Evolutionary conservation across 2,113 vertebrate genomes (phyloP).

Genomic region (Mustela nigripes): DNA sequence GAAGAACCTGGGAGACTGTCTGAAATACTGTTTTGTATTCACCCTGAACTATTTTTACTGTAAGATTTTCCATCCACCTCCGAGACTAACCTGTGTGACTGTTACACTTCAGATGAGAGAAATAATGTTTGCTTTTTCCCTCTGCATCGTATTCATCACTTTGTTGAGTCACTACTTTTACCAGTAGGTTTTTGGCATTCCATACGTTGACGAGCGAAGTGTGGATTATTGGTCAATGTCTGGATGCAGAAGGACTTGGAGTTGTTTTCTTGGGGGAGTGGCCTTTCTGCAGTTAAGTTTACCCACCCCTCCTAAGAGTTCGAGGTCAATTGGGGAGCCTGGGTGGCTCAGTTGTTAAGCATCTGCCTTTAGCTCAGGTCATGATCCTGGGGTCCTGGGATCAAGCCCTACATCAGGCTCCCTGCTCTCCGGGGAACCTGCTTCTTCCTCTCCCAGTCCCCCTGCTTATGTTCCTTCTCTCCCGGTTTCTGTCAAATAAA

Average conservation of each 20-base stretch:
- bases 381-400: too few relatives aligned
- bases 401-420: too few relatives aligned
- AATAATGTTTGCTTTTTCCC: background rate
- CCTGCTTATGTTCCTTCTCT: too few relatives aligned
- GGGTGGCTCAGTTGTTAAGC: too few relatives aligned
- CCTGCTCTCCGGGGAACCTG: too few relatives aligned
- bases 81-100: slow-evolving; percentile 13
- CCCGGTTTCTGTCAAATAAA: too few relatives aligned
- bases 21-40: slow-evolving; percentile 22
- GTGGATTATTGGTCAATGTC: background rate
- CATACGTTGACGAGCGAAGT: background rate
- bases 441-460: too few relatives aligned
- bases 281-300: slow-evolving; percentile 35
- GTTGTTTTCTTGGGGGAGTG: background rate
- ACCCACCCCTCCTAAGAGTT: background rate
- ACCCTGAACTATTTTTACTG: background rate
- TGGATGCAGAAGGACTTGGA: background rate
- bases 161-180: background rate
- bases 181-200: background rate
- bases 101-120: slow-evolving; percentile 27
- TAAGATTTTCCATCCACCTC: background rate
- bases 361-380: too few relatives aligned
- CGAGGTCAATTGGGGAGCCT: background rate
- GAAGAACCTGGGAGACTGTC: background rate
- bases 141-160: background rate